phyloP scores from a whole-genome alignment of 1,140 invertebrate genomes.

The Saxidomus purpurata region DNA sequence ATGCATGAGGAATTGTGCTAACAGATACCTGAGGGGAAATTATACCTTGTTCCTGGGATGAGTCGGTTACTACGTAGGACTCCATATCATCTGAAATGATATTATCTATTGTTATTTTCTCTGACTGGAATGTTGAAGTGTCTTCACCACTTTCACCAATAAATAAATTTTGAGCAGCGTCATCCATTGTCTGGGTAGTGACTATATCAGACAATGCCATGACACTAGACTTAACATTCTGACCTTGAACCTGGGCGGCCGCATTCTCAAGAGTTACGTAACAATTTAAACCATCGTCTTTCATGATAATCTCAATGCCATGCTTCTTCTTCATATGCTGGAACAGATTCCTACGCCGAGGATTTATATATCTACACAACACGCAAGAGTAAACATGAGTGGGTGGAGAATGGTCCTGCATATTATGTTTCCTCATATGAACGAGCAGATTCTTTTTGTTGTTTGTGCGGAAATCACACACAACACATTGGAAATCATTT shows the following conservation, averaged over 20 bases:
- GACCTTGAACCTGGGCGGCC: conserved; percentile 25
- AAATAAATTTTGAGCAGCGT: conserved; percentile 69
- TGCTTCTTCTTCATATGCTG: conserved; percentile 86
- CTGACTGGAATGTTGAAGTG: conserved; percentile 43
- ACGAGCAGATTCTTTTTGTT: conserved; percentile 84
- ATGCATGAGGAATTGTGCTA: background rate
- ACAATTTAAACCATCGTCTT: conserved; percentile 81
- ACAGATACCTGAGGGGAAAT: background rate
- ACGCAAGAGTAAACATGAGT: conserved; percentile 84
- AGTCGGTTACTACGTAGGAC: conserved; percentile 35
- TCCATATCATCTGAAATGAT: conserved; percentile 61
- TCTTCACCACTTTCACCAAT: conserved; percentile 65
- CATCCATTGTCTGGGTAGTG: conserved; percentile 67
- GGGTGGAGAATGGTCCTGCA: conserved; percentile 81
- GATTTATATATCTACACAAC: conserved; percentile 83
- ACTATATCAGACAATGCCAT: conserved; percentile 78
- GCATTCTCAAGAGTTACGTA: conserved; percentile 71
- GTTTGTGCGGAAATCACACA: conserved; percentile 84
- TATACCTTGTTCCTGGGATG: background rate
- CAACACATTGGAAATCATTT: conserved; percentile 82
- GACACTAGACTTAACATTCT: conserved; percentile 59
- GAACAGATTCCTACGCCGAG: conserved; percentile 82
- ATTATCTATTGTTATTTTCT: conserved; percentile 65
- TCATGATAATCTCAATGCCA: conserved; percentile 83
- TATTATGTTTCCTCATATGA: conserved; percentile 85